Percentiles rank a stretch among this genome's conserved stretches.
Evolutionary conservation across 2,113 vertebrate genomes (phyloP).

Genomic region (Crypturellus undulatus): DNA sequence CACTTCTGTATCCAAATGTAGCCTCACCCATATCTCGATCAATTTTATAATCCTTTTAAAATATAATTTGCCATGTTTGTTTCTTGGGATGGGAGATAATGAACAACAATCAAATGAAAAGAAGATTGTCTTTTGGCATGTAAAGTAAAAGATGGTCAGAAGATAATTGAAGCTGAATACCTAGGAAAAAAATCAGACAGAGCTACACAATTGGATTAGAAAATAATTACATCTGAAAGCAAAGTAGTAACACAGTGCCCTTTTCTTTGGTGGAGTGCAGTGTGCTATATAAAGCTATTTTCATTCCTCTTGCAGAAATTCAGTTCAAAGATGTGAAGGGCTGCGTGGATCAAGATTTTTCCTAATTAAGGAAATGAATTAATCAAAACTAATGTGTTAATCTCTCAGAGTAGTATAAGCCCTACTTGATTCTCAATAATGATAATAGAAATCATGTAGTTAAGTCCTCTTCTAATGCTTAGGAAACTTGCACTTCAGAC

Average conservation of each 20-base stretch:
- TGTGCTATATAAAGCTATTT: not conserved
- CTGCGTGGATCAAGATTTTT: conserved; percentile 7
- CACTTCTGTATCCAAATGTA: not conserved
- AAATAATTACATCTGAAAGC: conserved; percentile 1
- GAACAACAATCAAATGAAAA: not conserved
- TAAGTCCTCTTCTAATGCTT: not conserved
- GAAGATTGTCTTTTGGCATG: not conserved
- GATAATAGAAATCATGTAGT: conserved; percentile 13
- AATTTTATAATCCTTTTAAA: not conserved
- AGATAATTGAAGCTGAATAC: not conserved
- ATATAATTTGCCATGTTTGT: not conserved
- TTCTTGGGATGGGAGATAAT: not conserved
- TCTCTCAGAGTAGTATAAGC: conserved; percentile 35
- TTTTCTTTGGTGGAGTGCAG: not conserved
- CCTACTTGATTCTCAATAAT: not conserved
- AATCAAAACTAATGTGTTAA: conserved; percentile 17
- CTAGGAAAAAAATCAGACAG: not conserved
- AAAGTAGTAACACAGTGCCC: not conserved
- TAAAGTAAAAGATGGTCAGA: not conserved
- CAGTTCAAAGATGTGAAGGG: not conserved
- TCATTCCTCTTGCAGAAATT: conserved; percentile 18
- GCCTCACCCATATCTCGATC: not conserved
- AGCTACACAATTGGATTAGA: not conserved
- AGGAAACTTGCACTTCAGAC: not conserved
- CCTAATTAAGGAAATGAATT: conserved; percentile 40